Evolutionary conservation across 2,113 vertebrate genomes (phyloP).

Genomic region (Chionodraco myersi): DNA sequence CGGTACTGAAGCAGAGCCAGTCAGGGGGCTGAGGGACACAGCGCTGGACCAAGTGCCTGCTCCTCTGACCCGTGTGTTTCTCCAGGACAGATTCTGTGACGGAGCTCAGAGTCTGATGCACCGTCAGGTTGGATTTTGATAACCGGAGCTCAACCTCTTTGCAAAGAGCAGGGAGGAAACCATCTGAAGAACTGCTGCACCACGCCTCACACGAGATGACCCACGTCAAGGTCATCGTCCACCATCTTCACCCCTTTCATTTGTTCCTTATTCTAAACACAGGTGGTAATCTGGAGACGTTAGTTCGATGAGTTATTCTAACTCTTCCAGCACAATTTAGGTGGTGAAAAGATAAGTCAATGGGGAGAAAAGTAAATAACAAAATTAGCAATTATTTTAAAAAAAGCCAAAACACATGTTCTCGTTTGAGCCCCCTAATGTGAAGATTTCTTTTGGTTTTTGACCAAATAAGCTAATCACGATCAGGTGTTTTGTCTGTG

Average conservation of each 20-base stretch:
- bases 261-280: no score
- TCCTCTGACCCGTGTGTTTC: slow-evolving; percentile 19
- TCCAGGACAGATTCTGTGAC: slow-evolving; percentile 8
- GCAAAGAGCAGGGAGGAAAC: slow-evolving; percentile 38
- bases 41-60: slow-evolving; percentile 34
- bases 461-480: background rate
- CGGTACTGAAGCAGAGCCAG: background rate
- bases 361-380: background rate
- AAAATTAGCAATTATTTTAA: background rate
- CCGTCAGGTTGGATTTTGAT: slow-evolving; percentile 19
- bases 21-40: background rate
- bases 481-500: background rate
- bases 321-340: slow-evolving; percentile 18
- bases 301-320: background rate
- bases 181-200: slow-evolving; percentile 32
- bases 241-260: background rate
- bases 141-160: slow-evolving; percentile 39
- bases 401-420: background rate
- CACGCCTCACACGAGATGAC: slow-evolving; percentile 30
- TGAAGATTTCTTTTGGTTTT: slow-evolving; percentile 9
- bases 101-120: background rate
- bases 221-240: background rate
- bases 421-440: background rate
- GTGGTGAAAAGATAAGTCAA: background rate
- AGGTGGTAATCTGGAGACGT: no score